phyloP scores from a whole-genome alignment of 2,888 invertebrate species.

The Melieria picta region DNA sequence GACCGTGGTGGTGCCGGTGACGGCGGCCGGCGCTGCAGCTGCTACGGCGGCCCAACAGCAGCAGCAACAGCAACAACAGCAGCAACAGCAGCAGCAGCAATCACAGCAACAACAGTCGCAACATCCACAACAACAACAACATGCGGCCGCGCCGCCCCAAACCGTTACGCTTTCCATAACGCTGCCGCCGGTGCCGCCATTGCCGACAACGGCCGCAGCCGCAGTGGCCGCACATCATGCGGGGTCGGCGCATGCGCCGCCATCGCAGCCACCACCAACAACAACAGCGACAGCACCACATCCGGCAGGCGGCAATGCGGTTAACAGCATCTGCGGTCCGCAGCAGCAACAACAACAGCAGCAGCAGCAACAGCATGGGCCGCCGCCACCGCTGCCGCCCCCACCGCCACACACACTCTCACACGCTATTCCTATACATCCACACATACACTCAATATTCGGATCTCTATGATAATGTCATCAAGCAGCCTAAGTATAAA shows the following conservation, averaged over 20 bases:
- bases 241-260: conserved; percentile 33
- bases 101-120: conserved; percentile 35
- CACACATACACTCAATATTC: conserved; percentile 66
- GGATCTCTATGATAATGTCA: conserved; percentile 66
- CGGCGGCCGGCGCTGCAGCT: conserved; percentile 51
- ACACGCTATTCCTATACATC: conserved; percentile 64
- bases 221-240: conserved; percentile 50
- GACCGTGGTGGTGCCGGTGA: conserved; percentile 52
- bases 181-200: conserved; percentile 56
- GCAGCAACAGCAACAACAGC: conserved; percentile 49
- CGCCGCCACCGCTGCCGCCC: conserved; percentile 47
- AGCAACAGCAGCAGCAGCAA: conserved; percentile 47
- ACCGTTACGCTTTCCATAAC: conserved; percentile 63
- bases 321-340: conserved; percentile 17
- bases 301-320: conserved; percentile 32
- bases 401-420: conserved; percentile 59
- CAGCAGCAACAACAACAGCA: conserved; percentile 28
- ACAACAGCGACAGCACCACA: conserved; percentile 50
- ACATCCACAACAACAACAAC: conserved; percentile 44
- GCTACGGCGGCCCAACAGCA: conserved; percentile 44
- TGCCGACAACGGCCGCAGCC: conserved; percentile 54
- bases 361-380: background rate
- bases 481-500: conserved; percentile 50
- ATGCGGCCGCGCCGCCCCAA: conserved; percentile 52
- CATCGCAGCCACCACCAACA: conserved; percentile 44